These are phyloP conservation scores for Phylloscopus trochiloides DNA, from an alignment of 2,113 vertebrate genomes.

Conservation along the genomic window DNA sequence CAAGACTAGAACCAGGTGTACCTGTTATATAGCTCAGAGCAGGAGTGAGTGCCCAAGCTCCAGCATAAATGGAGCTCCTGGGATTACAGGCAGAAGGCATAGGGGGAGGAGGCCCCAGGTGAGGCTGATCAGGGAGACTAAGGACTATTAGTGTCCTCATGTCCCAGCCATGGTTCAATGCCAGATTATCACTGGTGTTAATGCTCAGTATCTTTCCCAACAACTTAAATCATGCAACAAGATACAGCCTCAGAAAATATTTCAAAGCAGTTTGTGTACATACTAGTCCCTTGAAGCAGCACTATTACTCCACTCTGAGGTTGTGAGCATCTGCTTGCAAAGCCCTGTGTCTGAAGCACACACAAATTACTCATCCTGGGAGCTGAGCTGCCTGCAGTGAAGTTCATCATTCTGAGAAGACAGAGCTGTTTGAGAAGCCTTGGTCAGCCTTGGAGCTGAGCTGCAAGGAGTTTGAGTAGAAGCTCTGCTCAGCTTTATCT, in stretches of 20 bases:
- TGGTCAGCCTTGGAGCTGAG: not conserved
- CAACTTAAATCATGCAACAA: not conserved
- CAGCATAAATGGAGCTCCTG: not conserved
- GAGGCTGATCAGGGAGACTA: not conserved
- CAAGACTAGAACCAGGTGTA: rapidly evolving
- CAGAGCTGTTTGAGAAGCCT: not conserved
- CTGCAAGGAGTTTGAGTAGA: not conserved
- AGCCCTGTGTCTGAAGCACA: not conserved
- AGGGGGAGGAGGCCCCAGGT: not conserved
- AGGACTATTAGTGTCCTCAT: not conserved
- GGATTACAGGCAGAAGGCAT: not conserved
- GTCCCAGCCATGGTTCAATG: not conserved
- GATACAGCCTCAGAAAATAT: not conserved
- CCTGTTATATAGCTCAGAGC: not conserved
- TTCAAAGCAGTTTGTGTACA: not conserved
- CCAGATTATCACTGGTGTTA: not conserved
- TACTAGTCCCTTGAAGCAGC: not conserved
- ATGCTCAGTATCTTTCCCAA: not conserved
- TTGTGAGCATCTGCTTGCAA: not conserved
- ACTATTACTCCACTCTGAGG: not conserved
- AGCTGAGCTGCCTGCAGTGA: not conserved
- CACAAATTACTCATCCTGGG: rapidly evolving
- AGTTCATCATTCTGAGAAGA: not conserved
- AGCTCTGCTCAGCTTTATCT: not conserved
- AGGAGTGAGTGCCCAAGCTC: rapidly evolving